Evolutionary conservation across 2,797 vertebrate genomes (phyloP).

Genomic region (Aselliscus stoliczkanus): DNA sequence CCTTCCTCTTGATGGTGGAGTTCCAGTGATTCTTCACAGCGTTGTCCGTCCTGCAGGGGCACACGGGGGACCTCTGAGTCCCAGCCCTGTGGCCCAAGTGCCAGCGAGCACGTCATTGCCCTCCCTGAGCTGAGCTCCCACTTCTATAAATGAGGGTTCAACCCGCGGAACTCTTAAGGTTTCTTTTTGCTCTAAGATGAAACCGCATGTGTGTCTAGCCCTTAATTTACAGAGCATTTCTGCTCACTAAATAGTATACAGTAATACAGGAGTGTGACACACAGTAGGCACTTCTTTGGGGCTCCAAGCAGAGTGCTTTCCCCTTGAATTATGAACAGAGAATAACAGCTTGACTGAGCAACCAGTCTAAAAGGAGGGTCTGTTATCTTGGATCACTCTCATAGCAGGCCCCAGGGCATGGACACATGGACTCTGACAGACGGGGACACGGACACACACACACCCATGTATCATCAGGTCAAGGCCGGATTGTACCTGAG

Average conservation of each 20-base stretch:
- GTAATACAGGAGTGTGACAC: accelerated
- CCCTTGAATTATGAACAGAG: neutral
- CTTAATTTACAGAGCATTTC: neutral
- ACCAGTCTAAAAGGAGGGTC: neutral
- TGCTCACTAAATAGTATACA: neutral
- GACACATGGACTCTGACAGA: neutral
- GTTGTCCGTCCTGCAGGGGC: conserved; percentile 91
- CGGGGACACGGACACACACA: too few species aligned
- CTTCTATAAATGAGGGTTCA: neutral
- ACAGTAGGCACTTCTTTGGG: too few species aligned
- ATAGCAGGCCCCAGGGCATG: neutral
- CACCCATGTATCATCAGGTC: neutral
- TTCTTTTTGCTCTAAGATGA: neutral
- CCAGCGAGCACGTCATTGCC: neutral
- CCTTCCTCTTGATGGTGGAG: conserved; percentile 96
- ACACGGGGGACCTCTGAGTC: neutral
- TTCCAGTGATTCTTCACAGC: conserved; percentile 99
- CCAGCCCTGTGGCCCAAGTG: accelerated
- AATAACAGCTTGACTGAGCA: neutral
- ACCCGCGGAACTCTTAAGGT: neutral
- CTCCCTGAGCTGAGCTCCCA: neutral
- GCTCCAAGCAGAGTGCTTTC: neutral
- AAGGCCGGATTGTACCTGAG: neutral
- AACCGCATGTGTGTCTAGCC: neutral
- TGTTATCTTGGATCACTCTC: too few species aligned